Evolutionary conservation across 2,888 invertebrate genomes (phyloP).

Genomic region (Pelosia muscerda): DNA sequence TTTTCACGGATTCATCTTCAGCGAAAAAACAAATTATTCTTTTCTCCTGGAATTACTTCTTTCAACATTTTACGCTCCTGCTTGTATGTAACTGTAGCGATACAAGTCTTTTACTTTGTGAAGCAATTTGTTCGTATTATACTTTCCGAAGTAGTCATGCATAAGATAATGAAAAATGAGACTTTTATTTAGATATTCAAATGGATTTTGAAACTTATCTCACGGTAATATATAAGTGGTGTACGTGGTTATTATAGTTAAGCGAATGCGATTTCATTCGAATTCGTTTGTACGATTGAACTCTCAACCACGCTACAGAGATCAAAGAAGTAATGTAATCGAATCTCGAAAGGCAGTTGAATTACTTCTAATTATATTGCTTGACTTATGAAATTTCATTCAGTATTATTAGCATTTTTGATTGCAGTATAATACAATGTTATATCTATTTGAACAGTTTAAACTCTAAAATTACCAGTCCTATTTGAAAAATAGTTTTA

Average conservation of each 20-base stretch:
- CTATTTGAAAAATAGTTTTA: no score
- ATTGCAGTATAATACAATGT: no score
- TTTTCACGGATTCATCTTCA: conserved; percentile 39
- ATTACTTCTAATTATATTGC: no score
- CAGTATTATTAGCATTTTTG: no score
- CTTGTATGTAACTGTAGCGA: conserved; percentile 32
- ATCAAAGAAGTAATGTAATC: no score
- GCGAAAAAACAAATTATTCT: conserved; percentile 48
- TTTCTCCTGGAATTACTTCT: conserved; percentile 49
- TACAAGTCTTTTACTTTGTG: conserved; percentile 35
- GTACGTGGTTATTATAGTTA: neutral
- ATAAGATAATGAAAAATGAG: neutral
- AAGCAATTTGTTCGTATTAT: conserved; percentile 29
- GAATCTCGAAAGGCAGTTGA: no score
- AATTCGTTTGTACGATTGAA: no score
- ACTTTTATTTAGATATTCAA: neutral
- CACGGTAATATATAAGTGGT: neutral
- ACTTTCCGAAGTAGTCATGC: conserved; percentile 6
- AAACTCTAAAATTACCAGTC: no score
- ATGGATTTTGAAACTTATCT: neutral
- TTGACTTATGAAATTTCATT: no score
- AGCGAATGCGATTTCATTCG: neutral
- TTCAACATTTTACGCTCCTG: conserved; percentile 33
- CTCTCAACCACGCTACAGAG: no score
- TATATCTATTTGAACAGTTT: no score